These are phyloP conservation scores for Artemia sinica DNA, from an alignment of 2,888 invertebrate genomes.

Conservation along the genomic window DNA sequence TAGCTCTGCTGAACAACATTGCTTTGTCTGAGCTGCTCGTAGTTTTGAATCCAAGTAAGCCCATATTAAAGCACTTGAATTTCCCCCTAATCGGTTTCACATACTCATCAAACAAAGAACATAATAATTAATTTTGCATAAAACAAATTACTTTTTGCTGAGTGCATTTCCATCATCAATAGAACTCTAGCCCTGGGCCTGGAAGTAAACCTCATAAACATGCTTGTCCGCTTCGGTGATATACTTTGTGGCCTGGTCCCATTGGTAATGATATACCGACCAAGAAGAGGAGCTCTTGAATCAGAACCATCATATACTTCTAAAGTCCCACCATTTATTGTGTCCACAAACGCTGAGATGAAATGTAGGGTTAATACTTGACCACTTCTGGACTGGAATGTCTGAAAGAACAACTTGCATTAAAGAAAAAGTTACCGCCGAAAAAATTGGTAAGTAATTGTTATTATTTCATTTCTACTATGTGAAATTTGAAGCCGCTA, in stretches of 20 bases:
- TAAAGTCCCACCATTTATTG: constrained; percentile 47
- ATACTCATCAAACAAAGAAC: too few species aligned
- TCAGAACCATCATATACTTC: constrained; percentile 62
- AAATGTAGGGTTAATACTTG: constrained; percentile 72
- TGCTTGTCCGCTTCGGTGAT: constrained; percentile 57
- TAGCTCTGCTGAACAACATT: too few species aligned
- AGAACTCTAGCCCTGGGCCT: constrained; percentile 51
- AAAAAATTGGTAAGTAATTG: neutral
- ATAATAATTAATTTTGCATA: too few species aligned
- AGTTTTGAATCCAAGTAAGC: too few species aligned
- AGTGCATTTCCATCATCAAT: constrained; percentile 58
- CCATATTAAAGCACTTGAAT: neutral
- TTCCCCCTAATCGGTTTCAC: neutral
- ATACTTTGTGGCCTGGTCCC: constrained; percentile 73
- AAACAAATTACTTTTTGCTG: constrained; percentile 45
- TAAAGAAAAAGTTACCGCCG: neutral
- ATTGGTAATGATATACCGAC: constrained; percentile 56
- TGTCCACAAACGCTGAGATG: constrained; percentile 51
- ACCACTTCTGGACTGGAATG: constrained; percentile 38
- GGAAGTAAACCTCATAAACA: constrained; percentile 61
- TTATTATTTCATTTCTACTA: too few species aligned
- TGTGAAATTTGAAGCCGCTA: too few species aligned
- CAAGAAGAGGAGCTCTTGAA: constrained; percentile 48
- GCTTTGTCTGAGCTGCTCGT: too few species aligned
- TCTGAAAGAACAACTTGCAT: constrained; percentile 23